Conservation (phyloP, 2,888 invertebrate genomes). For the Ichneumon xanthorius region DNA sequence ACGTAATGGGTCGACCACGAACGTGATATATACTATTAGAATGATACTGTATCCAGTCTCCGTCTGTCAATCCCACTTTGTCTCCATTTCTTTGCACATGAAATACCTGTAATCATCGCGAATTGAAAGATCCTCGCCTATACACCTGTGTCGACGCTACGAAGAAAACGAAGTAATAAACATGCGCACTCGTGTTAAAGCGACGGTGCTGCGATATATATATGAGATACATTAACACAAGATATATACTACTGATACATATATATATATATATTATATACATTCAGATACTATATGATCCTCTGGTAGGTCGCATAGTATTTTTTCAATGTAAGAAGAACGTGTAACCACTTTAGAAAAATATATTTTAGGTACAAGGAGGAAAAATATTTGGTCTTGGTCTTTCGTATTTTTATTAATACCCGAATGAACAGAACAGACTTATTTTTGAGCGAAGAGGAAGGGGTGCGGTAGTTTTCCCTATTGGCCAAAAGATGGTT, state of each 20-base stretch:
- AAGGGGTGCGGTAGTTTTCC: too few relatives aligned
- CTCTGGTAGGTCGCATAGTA: slow-evolving; percentile 58
- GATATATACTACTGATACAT: not conserved
- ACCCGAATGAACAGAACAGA: not conserved
- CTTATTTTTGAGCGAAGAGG: too few relatives aligned
- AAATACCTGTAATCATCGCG: slow-evolving; percentile 28
- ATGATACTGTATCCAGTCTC: slow-evolving; percentile 14
- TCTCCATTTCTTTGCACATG: slow-evolving; percentile 20
- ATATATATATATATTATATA: slow-evolving; percentile 35
- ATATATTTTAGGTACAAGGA: slow-evolving; percentile 76
- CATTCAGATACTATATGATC: slow-evolving; percentile 55
- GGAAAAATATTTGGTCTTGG: slow-evolving; percentile 28
- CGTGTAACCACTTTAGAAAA: slow-evolving; percentile 66
- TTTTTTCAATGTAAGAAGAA: slow-evolving; percentile 66
- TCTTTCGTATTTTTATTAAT: not conserved
- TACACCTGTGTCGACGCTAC: slow-evolving; percentile 13
- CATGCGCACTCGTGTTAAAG: slow-evolving; percentile 12
- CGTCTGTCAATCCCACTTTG: slow-evolving; percentile 28
- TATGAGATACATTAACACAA: slow-evolving; percentile 39
- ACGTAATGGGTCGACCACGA: slow-evolving; percentile 36
- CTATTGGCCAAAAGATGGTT: too few relatives aligned
- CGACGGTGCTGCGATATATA: slow-evolving; percentile 47
- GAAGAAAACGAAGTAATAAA: slow-evolving; percentile 9
- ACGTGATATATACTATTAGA: slow-evolving; percentile 26
- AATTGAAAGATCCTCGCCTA: slow-evolving; percentile 1